A percentile compares a stretch with the other conserved stretches of the same genome.
These are phyloP conservation scores for Pseudonaja textilis DNA, from an alignment of 2,113 vertebrate species.

Conservation along the genomic window DNA sequence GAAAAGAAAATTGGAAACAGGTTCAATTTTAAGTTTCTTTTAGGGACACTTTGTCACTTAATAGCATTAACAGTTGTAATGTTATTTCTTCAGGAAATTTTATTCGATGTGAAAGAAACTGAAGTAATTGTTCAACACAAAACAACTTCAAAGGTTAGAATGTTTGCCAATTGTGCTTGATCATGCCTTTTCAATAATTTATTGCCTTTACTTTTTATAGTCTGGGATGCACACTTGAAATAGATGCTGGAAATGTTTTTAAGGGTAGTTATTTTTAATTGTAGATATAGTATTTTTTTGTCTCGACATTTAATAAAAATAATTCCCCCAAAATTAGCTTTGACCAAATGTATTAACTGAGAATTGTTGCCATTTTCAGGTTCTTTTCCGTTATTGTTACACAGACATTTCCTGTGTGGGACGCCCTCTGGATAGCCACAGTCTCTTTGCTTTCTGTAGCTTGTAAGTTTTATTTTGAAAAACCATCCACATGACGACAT, in stretches of 20 bases:
- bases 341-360: fast-evolving
- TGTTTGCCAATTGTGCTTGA: neutral
- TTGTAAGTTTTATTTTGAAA: constrained; percentile 63
- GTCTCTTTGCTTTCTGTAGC: constrained; percentile 78
- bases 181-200: neutral
- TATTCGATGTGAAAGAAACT: constrained; percentile 81
- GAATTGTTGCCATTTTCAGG: constrained; percentile 51
- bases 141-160: constrained; percentile 67
- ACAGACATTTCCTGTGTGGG: constrained; percentile 83
- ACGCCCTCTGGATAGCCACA: constrained; percentile 63
- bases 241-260: neutral
- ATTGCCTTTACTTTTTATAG: neutral
- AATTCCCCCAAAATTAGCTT: neutral
- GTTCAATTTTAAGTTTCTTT: neutral
- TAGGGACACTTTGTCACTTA: neutral
- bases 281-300: neutral
- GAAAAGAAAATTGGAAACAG: neutral
- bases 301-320: neutral
- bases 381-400: constrained; percentile 75
- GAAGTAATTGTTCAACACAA: constrained; percentile 76
- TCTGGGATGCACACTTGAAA: neutral
- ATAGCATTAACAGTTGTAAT: neutral
- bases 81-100: constrained; percentile 62
- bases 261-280: neutral
- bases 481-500: neutral